Evolutionary conservation across 2,888 invertebrate species (phyloP).

Genomic region (Dryocosmus kuriphilus): DNA sequence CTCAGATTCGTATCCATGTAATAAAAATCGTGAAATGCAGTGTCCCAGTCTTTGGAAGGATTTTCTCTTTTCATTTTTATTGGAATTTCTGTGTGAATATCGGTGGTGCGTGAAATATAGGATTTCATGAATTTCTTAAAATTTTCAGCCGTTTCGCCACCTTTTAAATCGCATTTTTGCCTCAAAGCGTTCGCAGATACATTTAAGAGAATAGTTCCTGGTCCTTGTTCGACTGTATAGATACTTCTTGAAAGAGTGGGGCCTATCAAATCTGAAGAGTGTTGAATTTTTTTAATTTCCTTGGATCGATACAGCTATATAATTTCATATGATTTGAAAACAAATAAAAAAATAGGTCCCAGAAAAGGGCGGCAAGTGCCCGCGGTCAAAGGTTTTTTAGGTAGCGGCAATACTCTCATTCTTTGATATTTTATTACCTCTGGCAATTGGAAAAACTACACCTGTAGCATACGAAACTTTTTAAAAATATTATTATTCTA

Average conservation of each 20-base stretch:
- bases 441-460: too few relatives aligned
- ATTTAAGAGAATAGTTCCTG: constrained; percentile 2
- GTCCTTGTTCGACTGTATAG: constrained; percentile 11
- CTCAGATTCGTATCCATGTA: constrained; percentile 24
- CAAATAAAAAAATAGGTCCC: too few relatives aligned
- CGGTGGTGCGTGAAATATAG: constrained; percentile 2
- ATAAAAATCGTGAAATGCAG: constrained; percentile 32
- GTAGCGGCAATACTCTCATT: too few relatives aligned
- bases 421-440: too few relatives aligned
- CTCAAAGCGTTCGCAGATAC: not conserved
- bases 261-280: not conserved
- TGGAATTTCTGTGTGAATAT: constrained; percentile 14
- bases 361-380: too few relatives aligned
- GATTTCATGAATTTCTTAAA: constrained; percentile 26
- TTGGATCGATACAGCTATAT: not conserved
- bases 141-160: not conserved
- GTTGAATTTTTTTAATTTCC: not conserved
- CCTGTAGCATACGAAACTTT: too few relatives aligned
- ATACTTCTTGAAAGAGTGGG: not conserved
- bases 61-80: constrained; percentile 24
- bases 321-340: not conserved
- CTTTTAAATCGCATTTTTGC: constrained; percentile 15
- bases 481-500: too few relatives aligned
- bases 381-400: too few relatives aligned
- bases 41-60: constrained; percentile 9